Evolutionary conservation across 2,113 vertebrate species (phyloP), one percentile per base, ranked within the genome.

Genomic region (Erythrocercus mccallii): DNA sequence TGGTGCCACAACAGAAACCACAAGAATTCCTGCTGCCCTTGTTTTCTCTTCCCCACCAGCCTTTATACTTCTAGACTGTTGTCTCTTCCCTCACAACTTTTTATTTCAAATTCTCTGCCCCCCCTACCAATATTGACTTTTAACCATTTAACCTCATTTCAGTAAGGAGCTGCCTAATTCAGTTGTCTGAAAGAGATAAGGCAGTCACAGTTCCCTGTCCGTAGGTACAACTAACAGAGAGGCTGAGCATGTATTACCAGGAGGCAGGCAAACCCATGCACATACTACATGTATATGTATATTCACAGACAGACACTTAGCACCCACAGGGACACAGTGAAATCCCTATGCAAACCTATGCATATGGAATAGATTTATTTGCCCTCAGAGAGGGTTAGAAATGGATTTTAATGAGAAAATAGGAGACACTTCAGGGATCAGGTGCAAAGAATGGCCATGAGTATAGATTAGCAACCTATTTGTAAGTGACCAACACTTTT

Each of bases 281-380:
- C 5, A 1, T 24, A 23, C 5, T 7, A 10, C 6, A 13, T 21
- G 10, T 24, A 14, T 9, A 24, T 2, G 7, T 6, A 22, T 12
- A 40, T 19, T 33, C 11, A 35, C 19, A 22, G 37, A 5, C 50
- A 73, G 31, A 9, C 33, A 28, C 14, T 28, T 23, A 44, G 14
- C 24, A 13, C 12, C 23, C 18, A 28, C 17, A 54, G 6, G 35
- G n/a, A n/a, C n/a, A n/a, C n/a, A n/a, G n/a, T n/a, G n/a, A 47
- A 65, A 57, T 13, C 1, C 9, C 16, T 8, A 2, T 24, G 58
- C 1, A 37, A 38, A 45, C 2, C 3, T 11, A 56, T 20, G 13
- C 8, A 20, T 3, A 5, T n/a, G 10, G 8, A 56, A 45, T 15
- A 71, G 11, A 42, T 35, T 51, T 28, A 12, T n/a, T 61, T 31